Percentiles rank a stretch among this genome's conserved stretches.
Conservation (phyloP, 2,797 vertebrate species). For the Hylomyscus alleni region DNA sequence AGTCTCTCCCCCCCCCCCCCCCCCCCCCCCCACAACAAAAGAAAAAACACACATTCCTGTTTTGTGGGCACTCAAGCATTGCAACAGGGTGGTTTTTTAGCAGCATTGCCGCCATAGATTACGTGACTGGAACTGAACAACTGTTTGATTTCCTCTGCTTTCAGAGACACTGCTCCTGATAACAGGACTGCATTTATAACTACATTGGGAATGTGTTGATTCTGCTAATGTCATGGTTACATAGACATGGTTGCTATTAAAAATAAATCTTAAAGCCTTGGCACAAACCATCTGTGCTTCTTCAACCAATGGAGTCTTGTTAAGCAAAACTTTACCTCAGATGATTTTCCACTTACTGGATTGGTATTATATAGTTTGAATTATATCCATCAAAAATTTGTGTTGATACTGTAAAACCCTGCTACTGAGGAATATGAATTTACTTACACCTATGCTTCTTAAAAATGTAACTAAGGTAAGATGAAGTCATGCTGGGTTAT, state of each 20-base stretch:
- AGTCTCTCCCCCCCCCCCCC: neutral
- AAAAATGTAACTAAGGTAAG: conserved; percentile 13
- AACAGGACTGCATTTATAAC: conserved; percentile 52
- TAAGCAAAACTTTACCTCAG: conserved; percentile 4
- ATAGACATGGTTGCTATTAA: conserved; percentile 1
- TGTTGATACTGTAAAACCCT: neutral
- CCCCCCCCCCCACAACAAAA: neutral
- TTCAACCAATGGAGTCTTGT: neutral
- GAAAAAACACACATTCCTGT: neutral
- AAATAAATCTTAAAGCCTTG: conserved; percentile 46
- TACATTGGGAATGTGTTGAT: conserved; percentile 50
- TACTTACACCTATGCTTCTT: conserved; percentile 15
- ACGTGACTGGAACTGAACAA: conserved; percentile 19
- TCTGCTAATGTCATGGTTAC: neutral
- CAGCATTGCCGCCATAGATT: neutral
- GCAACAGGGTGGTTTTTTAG: neutral
- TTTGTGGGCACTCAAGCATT: neutral
- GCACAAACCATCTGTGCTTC: conserved; percentile 19
- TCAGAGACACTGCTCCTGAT: conserved; percentile 22
- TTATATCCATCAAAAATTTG: neutral
- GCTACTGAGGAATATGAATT: neutral
- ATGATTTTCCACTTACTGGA: neutral
- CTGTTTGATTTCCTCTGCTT: conserved; percentile 57
- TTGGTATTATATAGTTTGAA: conserved; percentile 16
- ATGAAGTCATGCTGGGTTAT: neutral